Base-by-base conservation (phyloP, 1,140 invertebrate species). In the Caenorhabditis brenneri region DNA sequence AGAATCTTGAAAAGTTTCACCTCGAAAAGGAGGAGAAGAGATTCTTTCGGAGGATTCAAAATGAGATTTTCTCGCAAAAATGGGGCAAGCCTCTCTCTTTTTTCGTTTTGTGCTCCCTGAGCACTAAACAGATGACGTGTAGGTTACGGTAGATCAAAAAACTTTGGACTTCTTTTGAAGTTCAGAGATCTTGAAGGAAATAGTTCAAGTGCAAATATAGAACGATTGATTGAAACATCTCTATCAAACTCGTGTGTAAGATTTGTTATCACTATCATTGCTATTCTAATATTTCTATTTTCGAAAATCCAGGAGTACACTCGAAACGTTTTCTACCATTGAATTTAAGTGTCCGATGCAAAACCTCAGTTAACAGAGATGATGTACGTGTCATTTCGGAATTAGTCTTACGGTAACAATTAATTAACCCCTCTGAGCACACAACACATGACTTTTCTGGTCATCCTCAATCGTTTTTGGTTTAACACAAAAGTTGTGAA, bases 51-150 rank as follows among this genome's bases (percentile, higher is more conserved):
- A 0, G 29, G 22, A 6, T 74, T 74, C 36, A n/a, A 74, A 74
- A 74, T 74, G 65, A 74, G 65, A 74, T 74, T 74, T 74, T 42
- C n/a, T 74, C 65, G 29, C 36, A 6, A 65, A 65, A 65, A n/a
- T 12, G 53, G 65, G 65, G 65, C 33, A 74, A 74, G 65, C 65
- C 65, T 39, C 29, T n/a, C n/a, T n/a, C n/a, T n/a, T n/a, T 46
- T 42, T 74, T 24, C n/a, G 36, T 24, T 74, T 39, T 22, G 65
- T 42, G 65, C 65, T 74, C 19, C 9, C 7, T 19, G 36, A 55
- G 53, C 53, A 55, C 53, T 55, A 36, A 42, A 24, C 65, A 46
- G 65, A 74, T 74, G 65, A 42, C 65, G 36, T 42, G 10, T 31
- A 22, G 65, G n/a, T 22, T 74, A 74, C 65, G 33, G 65, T 74